These are phyloP conservation scores for Scaptodrosophila lebanonensis DNA, from an alignment of 1,140 invertebrate genomes.

Conservation along the genomic window DNA sequence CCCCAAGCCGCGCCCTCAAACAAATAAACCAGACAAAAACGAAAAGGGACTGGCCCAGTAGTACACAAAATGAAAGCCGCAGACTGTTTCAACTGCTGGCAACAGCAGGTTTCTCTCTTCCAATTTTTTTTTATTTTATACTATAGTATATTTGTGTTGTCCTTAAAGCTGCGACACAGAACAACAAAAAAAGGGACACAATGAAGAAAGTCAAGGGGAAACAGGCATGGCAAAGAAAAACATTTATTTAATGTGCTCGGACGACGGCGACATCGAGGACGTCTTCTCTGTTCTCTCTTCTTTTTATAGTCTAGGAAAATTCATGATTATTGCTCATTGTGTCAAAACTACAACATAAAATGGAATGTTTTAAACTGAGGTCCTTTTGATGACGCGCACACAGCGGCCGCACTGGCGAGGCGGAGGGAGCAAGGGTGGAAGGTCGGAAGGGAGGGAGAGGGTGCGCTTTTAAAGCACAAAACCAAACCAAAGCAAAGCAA, in stretches of 20 bases:
- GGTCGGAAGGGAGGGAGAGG: conserved; percentile 1
- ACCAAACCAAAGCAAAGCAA: conserved; percentile 20
- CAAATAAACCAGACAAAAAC: conserved; percentile 41
- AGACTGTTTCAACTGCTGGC: conserved; percentile 34
- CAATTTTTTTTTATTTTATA: too few species aligned
- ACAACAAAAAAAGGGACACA: conserved; percentile 36
- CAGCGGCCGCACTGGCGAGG: conserved; percentile 43
- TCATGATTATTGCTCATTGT: conserved; percentile 75
- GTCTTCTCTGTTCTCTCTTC: conserved; percentile 21
- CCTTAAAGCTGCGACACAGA: conserved; percentile 1
- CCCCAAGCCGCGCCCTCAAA: too few species aligned
- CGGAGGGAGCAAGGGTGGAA: conserved; percentile 35
- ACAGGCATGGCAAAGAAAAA: conserved; percentile 66
- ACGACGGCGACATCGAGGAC: conserved; percentile 27
- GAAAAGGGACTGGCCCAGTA: conserved; percentile 37
- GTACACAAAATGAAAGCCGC: conserved; percentile 58
- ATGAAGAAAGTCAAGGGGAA: conserved; percentile 36
- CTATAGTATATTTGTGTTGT: too few species aligned
- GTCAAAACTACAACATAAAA: conserved; percentile 75
- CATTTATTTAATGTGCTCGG: conserved; percentile 74
- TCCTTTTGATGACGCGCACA: background rate
- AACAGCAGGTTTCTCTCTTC: too few species aligned
- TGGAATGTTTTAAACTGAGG: conserved; percentile 60
- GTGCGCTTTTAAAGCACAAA: conserved; percentile 19
- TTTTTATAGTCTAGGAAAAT: conserved; percentile 70